Conservation (phyloP, 1,140 invertebrate genomes). For the Glossosoma conforme region DNA sequence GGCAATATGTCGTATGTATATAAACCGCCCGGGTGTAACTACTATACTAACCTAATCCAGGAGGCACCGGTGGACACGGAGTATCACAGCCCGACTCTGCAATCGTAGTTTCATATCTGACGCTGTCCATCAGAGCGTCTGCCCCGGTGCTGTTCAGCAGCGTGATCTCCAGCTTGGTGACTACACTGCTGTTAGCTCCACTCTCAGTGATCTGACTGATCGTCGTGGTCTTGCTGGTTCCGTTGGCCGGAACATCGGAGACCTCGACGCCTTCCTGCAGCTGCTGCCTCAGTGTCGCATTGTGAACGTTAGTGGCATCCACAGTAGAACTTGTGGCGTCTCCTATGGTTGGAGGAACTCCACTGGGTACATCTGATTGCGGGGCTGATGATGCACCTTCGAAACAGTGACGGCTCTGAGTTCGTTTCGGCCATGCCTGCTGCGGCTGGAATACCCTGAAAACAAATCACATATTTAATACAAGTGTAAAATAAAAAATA, state of each 20-base stretch:
- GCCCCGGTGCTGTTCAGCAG: neutral
- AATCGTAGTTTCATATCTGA: too few relatives aligned
- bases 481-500: too few relatives aligned
- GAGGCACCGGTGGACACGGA: slow-evolving; percentile 22
- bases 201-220: neutral
- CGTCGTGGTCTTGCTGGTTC: neutral
- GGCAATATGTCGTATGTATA: too few relatives aligned
- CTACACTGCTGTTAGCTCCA: slow-evolving; percentile 7
- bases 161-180: slow-evolving; percentile 1
- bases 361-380: too few relatives aligned
- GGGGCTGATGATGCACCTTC: too few relatives aligned
- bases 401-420: slow-evolving; percentile 26
- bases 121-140: slow-evolving; percentile 14
- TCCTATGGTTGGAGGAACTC: neutral
- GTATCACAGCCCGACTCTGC: slow-evolving; percentile 14
- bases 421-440: slow-evolving; percentile 29
- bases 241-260: too few relatives aligned
- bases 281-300: slow-evolving; percentile 8
- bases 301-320: slow-evolving; percentile 9
- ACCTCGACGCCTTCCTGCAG: neutral
- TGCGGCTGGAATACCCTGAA: too few relatives aligned
- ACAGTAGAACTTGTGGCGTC: too few relatives aligned
- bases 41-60: slow-evolving; percentile 26
- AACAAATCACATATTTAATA: neutral
- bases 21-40: too few relatives aligned